These are phyloP conservation scores for Lucilia cuprina DNA, from an alignment of 1,140 invertebrate genomes.

Conservation along the genomic window DNA sequence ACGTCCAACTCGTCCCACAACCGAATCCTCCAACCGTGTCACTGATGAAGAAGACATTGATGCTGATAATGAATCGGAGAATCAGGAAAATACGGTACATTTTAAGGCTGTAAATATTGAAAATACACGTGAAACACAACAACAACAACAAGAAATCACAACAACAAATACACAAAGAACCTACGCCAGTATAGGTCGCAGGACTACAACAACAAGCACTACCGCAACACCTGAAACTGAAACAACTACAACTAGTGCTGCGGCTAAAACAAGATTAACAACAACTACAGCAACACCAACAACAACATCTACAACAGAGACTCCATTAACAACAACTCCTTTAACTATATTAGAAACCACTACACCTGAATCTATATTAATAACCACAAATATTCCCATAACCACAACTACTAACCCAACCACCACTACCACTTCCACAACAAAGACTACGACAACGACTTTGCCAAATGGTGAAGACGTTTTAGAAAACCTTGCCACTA, in stretches of 20 bases:
- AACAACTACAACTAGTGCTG: slow-evolving; percentile 58
- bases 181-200: slow-evolving; percentile 59
- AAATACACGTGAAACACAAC: slow-evolving; percentile 42
- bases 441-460: background rate
- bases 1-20: slow-evolving; percentile 47
- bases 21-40: slow-evolving; percentile 46
- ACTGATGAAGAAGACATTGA: slow-evolving; percentile 40
- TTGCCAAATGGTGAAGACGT: background rate
- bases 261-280: slow-evolving; percentile 48
- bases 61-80: slow-evolving; percentile 44
- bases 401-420: slow-evolving; percentile 61
- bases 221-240: slow-evolving; percentile 48
- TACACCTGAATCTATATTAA: slow-evolving; percentile 60
- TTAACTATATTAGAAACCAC: slow-evolving; percentile 48
- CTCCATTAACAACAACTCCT: slow-evolving; percentile 57
- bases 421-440: slow-evolving; percentile 57
- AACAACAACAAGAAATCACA: slow-evolving; percentile 42
- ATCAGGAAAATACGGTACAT: slow-evolving; percentile 58
- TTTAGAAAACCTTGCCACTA: slow-evolving; percentile 35
- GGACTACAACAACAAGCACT: slow-evolving; percentile 44
- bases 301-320: slow-evolving; percentile 47
- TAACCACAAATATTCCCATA: slow-evolving; percentile 52
- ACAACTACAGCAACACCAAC: slow-evolving; percentile 47
- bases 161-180: slow-evolving; percentile 48
- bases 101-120: slow-evolving; percentile 45